Percentiles rank a stretch among this genome's conserved stretches.
Conservation (phyloP, 1,140 invertebrate species). For the Drosophila repleta region DNA sequence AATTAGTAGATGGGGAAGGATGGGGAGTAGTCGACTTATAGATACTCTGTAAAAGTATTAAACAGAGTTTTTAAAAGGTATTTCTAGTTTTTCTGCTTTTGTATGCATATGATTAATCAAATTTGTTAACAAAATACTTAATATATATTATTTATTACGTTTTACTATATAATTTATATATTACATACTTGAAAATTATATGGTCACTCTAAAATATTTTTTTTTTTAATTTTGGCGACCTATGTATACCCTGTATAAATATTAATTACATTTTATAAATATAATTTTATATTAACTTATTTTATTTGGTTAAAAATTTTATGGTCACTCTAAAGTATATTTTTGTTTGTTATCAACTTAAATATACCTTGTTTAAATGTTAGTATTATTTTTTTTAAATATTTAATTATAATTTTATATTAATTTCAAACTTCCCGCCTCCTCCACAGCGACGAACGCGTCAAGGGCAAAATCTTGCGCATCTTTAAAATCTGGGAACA, state of each 20-base stretch:
- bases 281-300: too few species aligned
- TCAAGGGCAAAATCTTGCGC: constrained; percentile 92
- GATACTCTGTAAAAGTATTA: constrained; percentile 4
- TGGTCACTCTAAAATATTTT: too few species aligned
- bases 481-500: constrained; percentile 98
- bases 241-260: not conserved
- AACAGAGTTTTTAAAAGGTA: not conserved
- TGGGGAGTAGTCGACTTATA: not conserved
- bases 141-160: too few species aligned
- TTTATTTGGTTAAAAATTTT: too few species aligned
- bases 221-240: too few species aligned
- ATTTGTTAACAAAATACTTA: too few species aligned
- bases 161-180: too few species aligned
- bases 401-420: not conserved
- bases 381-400: not conserved
- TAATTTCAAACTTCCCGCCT: too few species aligned
- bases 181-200: too few species aligned
- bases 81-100: not conserved
- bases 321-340: not conserved
- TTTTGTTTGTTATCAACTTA: too few species aligned
- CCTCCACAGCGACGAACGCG: constrained; percentile 91
- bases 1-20: constrained; percentile 28
- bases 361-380: too few species aligned
- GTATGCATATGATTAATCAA: not conserved
- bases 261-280: not conserved